Conservation (phyloP, 2,797 vertebrate genomes). For the Mastacembelus armatus region DNA sequence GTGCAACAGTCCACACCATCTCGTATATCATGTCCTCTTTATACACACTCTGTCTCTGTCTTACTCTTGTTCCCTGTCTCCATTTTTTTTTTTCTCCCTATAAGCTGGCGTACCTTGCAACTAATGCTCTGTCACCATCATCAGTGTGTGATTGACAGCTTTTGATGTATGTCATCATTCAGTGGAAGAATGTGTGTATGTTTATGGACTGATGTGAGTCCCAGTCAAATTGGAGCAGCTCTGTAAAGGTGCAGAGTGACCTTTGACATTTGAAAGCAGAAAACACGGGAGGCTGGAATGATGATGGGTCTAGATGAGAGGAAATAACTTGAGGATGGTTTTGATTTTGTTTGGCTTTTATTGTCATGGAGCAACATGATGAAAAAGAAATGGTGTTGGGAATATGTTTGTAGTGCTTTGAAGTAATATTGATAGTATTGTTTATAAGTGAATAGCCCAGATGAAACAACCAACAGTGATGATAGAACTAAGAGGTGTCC, state of each 20-base stretch:
- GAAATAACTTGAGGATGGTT: conserved; percentile 57
- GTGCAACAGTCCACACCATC: conserved; percentile 77
- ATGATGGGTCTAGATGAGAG: conserved; percentile 73
- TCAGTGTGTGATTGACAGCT: conserved; percentile 71
- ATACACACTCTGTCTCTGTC: conserved; percentile 47
- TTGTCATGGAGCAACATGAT: conserved; percentile 46
- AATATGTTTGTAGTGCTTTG: conserved; percentile 65
- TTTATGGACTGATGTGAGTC: conserved; percentile 52
- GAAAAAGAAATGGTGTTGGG: conserved; percentile 33
- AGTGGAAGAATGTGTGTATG: conserved; percentile 35
- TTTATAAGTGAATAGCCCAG: conserved; percentile 40
- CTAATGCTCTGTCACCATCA: conserved; percentile 70
- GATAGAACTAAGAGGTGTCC: conserved; percentile 21
- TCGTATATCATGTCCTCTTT: conserved; percentile 79
- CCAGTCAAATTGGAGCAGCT: conserved; percentile 50
- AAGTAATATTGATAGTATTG: conserved; percentile 59
- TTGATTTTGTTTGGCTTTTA: conserved; percentile 59
- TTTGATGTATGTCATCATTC: conserved; percentile 70
- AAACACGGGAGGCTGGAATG: conserved; percentile 54
- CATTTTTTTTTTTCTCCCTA: conserved; percentile 57
- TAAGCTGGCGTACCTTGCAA: conserved; percentile 57
- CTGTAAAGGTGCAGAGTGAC: conserved; percentile 46
- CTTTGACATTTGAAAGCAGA: conserved; percentile 67
- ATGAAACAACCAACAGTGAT: conserved; percentile 36
- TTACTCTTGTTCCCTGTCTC: conserved; percentile 46